Base-by-base conservation (phyloP, 2,888 invertebrate genomes). In the Drosophila macrospina region DNA sequence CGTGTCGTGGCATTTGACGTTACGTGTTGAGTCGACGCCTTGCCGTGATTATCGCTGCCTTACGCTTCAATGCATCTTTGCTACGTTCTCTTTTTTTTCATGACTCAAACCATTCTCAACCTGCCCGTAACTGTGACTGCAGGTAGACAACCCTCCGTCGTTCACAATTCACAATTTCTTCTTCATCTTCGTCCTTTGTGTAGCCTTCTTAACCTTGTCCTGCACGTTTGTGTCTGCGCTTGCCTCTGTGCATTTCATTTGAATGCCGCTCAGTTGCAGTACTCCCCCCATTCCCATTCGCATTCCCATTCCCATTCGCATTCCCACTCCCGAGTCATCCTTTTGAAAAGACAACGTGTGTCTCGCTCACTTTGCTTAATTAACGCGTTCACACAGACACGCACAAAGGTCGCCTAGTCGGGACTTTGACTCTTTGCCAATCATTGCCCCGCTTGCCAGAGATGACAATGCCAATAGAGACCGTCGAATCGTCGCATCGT, bases 311-410 rank as follows among this genome's bases (percentile, higher is more conserved):
- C 24, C 32, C 50, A n/a, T 10, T 28, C 13, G 5, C 44, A 10
- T 10, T 30, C 5, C 24, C 30, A 6, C 20, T 28, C 7, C 36
- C n/a, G 6, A 41, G n/a, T 1, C 1, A 0, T 1, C 28, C 1
- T 30, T 6, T 28, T 24, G n/a, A 20, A 41, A 39, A 13, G 59
- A 20, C 64, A 74, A 85, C 85, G 85, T 88, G 85, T 71, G 85
- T 78, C 82, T 81, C 89, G 86, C 89, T 86, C 80, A 84, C 87
- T 84, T 86, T 86, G 89, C 89, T 88, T 86, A 86, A 86, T 86
- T 86, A 86, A 86, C 85, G 84, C 86, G 76, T 73, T 69, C 78
- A 73, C 80, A 75, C 64, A 74, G 47, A 61, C 51, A 67, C 81
- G 71, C 64, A 81, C 78, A 84, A 73, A 78, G 81, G 83, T 82